Evolutionary conservation across 2,888 invertebrate species (phyloP).

Genomic region (Agrochola macilenta): DNA sequence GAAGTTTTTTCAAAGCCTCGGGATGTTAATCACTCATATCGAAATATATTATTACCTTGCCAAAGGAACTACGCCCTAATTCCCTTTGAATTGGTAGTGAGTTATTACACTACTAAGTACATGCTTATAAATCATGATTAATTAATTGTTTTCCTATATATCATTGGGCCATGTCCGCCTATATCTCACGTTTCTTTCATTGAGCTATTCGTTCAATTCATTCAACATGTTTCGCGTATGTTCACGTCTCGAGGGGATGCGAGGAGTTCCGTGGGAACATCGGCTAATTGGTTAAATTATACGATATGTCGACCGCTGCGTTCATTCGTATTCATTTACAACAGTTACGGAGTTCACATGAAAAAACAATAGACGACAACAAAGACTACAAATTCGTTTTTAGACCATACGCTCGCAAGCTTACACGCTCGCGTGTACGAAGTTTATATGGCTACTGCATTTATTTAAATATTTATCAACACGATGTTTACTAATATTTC

Average conservation of each 20-base stretch:
- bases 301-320: conserved; percentile 74
- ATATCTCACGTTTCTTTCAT: conserved; percentile 38
- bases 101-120: conserved; percentile 19
- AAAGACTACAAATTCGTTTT: conserved; percentile 69
- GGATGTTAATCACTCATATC: conserved; percentile 38
- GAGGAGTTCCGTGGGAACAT: conserved; percentile 83
- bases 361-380: conserved; percentile 73
- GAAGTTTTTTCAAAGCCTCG: conserved; percentile 34
- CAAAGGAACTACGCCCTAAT: conserved; percentile 21
- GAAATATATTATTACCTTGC: conserved; percentile 30
- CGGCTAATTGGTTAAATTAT: conserved; percentile 86
- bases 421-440: conserved; percentile 21
- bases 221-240: conserved; percentile 68
- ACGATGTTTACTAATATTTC: conserved; percentile 20
- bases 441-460: conserved; percentile 30
- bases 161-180: conserved; percentile 28
- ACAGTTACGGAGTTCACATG: conserved; percentile 77
- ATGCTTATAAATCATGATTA: conserved; percentile 21
- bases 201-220: conserved; percentile 55
- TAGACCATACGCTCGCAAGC: conserved; percentile 38
- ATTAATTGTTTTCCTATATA: conserved; percentile 2
- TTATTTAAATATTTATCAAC: conserved; percentile 43
- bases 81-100: conserved; percentile 30
- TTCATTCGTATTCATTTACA: conserved; percentile 82
- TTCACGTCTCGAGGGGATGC: conserved; percentile 80